These are phyloP conservation scores for Hypercompe scribonia DNA, from an alignment of 2,888 invertebrate genomes.

Conservation along the genomic window DNA sequence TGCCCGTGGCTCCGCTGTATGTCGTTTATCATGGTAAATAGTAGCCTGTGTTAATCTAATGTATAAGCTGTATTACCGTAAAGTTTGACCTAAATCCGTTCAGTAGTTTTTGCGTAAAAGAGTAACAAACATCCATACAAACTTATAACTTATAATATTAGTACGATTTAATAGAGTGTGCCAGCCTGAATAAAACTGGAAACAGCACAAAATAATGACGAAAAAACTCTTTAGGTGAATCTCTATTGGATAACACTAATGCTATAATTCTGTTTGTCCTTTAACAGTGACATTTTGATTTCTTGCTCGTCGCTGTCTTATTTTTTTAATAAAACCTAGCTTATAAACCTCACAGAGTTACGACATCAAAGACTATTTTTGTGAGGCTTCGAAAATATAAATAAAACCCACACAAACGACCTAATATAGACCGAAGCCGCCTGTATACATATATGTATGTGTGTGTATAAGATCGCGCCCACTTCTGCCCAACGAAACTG, in stretches of 20 bases:
- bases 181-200: background rate
- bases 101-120: too few relatives aligned
- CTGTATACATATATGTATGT: background rate
- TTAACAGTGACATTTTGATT: background rate
- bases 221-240: background rate
- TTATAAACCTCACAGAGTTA: background rate
- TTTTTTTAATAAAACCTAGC: background rate
- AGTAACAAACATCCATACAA: too few relatives aligned
- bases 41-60: too few relatives aligned
- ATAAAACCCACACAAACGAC: background rate
- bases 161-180: too few relatives aligned
- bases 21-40: too few relatives aligned
- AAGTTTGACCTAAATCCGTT: too few relatives aligned
- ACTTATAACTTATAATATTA: too few relatives aligned
- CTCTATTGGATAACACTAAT: background rate
- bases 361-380: background rate
- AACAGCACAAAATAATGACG: background rate
- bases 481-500: background rate
- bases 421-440: background rate
- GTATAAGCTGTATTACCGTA: too few relatives aligned
- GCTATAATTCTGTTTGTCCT: background rate
- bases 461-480: background rate
- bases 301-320: background rate
- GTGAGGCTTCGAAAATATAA: background rate
- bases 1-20: too few relatives aligned